phyloP scores from a whole-genome alignment of 2,113 vertebrate species.

The Terrapene triunguis region DNA sequence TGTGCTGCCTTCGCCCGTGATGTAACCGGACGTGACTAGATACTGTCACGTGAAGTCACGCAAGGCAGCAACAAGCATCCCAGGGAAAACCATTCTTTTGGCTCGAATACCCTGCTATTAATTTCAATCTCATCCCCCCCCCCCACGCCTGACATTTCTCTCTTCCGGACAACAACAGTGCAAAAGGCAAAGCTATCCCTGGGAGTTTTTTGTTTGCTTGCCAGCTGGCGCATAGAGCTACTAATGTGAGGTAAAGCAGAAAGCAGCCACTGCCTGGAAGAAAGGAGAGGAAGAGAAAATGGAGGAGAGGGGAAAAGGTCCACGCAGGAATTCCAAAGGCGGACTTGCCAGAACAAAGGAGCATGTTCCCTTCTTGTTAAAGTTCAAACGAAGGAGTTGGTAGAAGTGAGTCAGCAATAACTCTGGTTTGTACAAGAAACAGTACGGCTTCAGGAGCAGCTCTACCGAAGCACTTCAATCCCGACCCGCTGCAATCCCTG shows the following conservation, averaged over 20 bases:
- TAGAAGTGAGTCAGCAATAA: too few relatives aligned
- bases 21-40: neutral
- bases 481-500: neutral
- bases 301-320: too few relatives aligned
- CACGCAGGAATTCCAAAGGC: too few relatives aligned
- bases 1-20: neutral
- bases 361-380: too few relatives aligned
- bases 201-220: neutral
- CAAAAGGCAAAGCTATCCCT: neutral
- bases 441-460: too few relatives aligned
- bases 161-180: neutral
- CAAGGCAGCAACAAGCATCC: neutral
- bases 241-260: neutral
- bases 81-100: neutral
- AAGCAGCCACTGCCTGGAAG: neutral
- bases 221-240: neutral
- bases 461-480: too few relatives aligned
- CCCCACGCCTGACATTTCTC: neutral
- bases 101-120: neutral
- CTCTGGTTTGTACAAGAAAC: too few relatives aligned
- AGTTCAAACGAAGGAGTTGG: too few relatives aligned
- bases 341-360: too few relatives aligned
- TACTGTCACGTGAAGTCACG: neutral
- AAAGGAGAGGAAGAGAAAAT: neutral
- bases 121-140: neutral